Percentiles rank a stretch among this genome's conserved stretches.
Conservation (phyloP, 2,888 invertebrate genomes). For the Xestobium rufovillosum region DNA sequence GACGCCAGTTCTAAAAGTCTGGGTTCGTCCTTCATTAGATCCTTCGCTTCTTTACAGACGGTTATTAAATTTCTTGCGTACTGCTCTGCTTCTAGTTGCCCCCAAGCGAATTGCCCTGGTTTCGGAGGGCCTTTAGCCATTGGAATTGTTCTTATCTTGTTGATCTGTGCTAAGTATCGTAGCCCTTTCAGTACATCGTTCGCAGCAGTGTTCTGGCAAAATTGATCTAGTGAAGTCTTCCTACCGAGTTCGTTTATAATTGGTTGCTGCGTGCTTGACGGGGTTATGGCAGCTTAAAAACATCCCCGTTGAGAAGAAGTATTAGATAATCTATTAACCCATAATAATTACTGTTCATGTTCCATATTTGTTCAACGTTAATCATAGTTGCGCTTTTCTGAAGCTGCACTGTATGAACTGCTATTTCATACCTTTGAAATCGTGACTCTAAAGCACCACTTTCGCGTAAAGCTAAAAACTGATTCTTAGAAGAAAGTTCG, state of each 20-base stretch:
- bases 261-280: constrained; percentile 28
- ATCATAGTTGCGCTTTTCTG: constrained; percentile 49
- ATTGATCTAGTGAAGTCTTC: constrained; percentile 44
- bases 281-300: constrained; percentile 30
- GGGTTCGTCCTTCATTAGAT: constrained; percentile 46
- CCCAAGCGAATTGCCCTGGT: constrained; percentile 33
- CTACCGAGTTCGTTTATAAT: constrained; percentile 27
- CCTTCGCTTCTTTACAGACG: constrained; percentile 45
- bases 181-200: constrained; percentile 51
- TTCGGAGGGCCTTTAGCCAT: constrained; percentile 11
- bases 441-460: too few relatives aligned
- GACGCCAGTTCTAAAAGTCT: constrained; percentile 47
- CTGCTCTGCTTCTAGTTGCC: constrained; percentile 32
- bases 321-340: constrained; percentile 5
- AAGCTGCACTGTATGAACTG: constrained; percentile 51
- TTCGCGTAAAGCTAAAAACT: too few relatives aligned
- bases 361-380: constrained; percentile 51
- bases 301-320: too few relatives aligned
- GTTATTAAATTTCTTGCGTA: constrained; percentile 47
- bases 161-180: constrained; percentile 27
- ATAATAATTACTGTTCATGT: constrained; percentile 35
- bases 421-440: constrained; percentile 49
- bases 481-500: too few relatives aligned
- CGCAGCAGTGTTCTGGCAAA: constrained; percentile 48
- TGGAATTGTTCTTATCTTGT: constrained; percentile 23